Base-by-base conservation (phyloP, 2,888 invertebrate genomes). In the Drosophila meridiana region DNA sequence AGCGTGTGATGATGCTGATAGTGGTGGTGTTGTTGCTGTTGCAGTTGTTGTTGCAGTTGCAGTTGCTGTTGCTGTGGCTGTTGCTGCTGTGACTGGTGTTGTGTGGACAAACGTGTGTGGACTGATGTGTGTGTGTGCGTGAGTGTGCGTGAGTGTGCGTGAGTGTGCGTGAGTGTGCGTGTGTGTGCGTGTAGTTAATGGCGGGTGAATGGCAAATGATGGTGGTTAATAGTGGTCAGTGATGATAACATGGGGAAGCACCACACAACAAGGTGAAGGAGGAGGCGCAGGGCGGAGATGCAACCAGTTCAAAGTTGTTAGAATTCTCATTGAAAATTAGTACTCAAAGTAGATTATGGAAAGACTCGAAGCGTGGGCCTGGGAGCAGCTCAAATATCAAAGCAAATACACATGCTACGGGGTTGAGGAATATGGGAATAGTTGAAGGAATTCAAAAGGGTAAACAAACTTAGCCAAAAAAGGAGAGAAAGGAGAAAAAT, bases 1-100 rank as follows among this genome's bases (percentile, higher is more conserved):
- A 81, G 64, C 68, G 85, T 87, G 57, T 85, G 87, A 69, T 81
- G 78, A 52, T 75, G 73, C 64, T 71, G 83, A 61, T 75, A 68
- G n/a, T 80, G 65, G 32, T 69, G 59, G 14, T 52, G 67, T 38
- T 63, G 68, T 13, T 72, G 48, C 56, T 61, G 63, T 28, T 71
- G 73, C 36, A 57, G 73, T 45, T 69, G 76, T 26, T 67, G 75
- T n/a, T 71, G 50, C 45, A 57, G 62, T 34, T 69, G 70, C 40
- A 60, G 72, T 48, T 78, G 73, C n/a, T 69, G 72, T 20, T 52
- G 67, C n/a, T 62, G 36, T 14, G 13, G 73, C 7, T 43, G 48
- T 52, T 64, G 63, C 43, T 69, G 73, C 55, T 63, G 73, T 56
- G 76, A 73, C 32, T 69, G 76, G 30, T 69, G 76, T 28, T 47